These are phyloP conservation scores for Mnemiopsis leidyi DNA, from an alignment of 37 sponge, comb jelly and placozoan genomes.

Conservation along the genomic window DNA sequence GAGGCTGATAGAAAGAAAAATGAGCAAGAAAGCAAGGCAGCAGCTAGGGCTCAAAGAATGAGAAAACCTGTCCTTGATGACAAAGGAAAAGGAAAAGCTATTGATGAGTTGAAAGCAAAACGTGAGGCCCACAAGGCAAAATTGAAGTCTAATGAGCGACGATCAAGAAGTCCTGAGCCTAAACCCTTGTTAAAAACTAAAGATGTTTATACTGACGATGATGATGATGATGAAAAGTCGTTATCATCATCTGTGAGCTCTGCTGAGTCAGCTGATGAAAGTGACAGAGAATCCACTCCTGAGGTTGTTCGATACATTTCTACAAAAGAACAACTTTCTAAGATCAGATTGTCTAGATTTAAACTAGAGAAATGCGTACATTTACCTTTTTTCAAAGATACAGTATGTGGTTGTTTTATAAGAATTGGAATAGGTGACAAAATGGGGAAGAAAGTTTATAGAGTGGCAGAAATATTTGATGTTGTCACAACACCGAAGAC, in stretches of 20 bases:
- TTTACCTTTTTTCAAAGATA: slow-evolving; percentile 91
- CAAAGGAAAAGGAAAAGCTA: slow-evolving; percentile 74
- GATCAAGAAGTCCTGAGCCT: slow-evolving; percentile 47
- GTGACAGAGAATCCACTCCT: background rate
- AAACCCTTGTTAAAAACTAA: background rate
- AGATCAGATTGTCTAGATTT: slow-evolving; percentile 84
- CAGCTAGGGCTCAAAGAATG: slow-evolving; percentile 56
- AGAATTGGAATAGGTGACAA: slow-evolving; percentile 93
- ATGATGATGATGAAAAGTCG: slow-evolving; percentile 22
- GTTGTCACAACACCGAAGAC: slow-evolving; percentile 86
- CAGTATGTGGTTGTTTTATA: slow-evolving; percentile 82
- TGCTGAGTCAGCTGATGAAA: background rate
- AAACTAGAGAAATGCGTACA: slow-evolving; percentile 84
- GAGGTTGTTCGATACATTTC: slow-evolving; percentile 13
- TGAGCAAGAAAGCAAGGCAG: slow-evolving; percentile 65
- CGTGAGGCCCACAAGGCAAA: slow-evolving; percentile 69
- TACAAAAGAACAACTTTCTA: slow-evolving; percentile 68
- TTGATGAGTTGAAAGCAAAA: slow-evolving; percentile 85
- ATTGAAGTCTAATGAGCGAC: background rate
- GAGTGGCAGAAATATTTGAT: slow-evolving; percentile 88
- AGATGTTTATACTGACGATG: slow-evolving; percentile 59
- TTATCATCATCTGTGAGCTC: background rate
- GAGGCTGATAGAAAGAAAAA: slow-evolving; percentile 67
- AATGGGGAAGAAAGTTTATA: slow-evolving; percentile 87
- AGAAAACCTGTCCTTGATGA: slow-evolving; percentile 70